A percentile compares a stretch with the other conserved stretches of the same genome.
phyloP scores from a whole-genome alignment of 2,797 vertebrate genomes.

The Limnodromus scolopaceus region DNA sequence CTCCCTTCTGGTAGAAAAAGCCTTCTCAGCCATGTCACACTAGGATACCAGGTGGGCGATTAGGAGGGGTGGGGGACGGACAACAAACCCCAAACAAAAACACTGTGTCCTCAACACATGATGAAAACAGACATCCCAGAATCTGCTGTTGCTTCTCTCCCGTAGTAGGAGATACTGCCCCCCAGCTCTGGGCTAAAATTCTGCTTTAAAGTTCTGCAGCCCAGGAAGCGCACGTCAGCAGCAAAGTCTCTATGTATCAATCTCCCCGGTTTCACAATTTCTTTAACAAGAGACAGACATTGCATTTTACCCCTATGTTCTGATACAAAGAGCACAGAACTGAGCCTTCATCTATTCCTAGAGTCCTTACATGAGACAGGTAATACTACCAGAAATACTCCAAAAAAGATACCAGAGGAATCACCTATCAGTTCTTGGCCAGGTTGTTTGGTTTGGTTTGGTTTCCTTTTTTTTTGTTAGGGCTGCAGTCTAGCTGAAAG shows the following conservation, averaged over 20 bases:
- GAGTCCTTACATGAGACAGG: not conserved
- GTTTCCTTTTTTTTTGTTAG: not conserved
- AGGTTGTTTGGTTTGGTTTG: fast-evolving
- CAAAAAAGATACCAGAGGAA: not conserved
- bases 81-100: not conserved
- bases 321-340: not conserved
- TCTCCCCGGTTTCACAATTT: not conserved
- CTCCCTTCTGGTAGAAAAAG: not conserved
- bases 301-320: not conserved
- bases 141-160: not conserved
- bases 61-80: fast-evolving
- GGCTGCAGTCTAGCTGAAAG: not conserved
- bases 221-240: not conserved
- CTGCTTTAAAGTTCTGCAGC: not conserved
- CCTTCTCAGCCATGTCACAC: not conserved
- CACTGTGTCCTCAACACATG: not conserved
- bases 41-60: not conserved
- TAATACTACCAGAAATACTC: not conserved
- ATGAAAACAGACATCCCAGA: not conserved
- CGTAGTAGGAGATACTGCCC: not conserved
- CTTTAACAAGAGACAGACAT: not conserved
- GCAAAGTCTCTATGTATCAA: not conserved
- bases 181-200: not conserved
- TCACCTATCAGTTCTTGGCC: not conserved
- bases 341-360: not conserved